Conservation (phyloP, 2,113 vertebrate genomes). For the Hypanus sabinus region DNA sequence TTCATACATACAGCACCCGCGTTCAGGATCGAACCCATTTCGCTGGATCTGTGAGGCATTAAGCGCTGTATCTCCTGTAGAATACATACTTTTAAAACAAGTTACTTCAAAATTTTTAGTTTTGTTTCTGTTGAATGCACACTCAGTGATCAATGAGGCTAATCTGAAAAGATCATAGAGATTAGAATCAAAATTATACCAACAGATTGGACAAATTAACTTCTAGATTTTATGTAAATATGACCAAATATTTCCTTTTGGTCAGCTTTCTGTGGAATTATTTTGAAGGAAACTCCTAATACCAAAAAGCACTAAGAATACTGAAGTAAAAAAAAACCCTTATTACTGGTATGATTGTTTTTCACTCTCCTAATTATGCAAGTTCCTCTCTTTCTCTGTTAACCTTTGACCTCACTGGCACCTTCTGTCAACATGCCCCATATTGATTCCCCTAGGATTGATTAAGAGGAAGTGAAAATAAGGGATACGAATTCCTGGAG, state of each 20-base stretch:
- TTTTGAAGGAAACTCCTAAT: constrained; percentile 19
- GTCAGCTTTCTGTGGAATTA: neutral
- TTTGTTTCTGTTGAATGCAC: neutral
- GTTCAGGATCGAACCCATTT: too few species aligned
- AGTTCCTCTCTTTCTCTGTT: neutral
- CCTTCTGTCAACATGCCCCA: constrained; percentile 26
- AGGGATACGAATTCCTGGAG: constrained; percentile 59
- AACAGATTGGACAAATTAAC: constrained; percentile 34
- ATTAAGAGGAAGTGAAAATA: constrained; percentile 46
- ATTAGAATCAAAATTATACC: constrained; percentile 15
- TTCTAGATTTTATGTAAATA: constrained; percentile 4
- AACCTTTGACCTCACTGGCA: constrained; percentile 25
- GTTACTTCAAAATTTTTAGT: neutral
- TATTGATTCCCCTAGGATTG: constrained; percentile 42
- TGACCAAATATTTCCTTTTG: constrained; percentile 32
- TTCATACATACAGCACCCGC: too few species aligned
- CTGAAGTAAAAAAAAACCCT: neutral
- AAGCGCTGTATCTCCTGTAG: too few species aligned
- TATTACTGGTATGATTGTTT: constrained; percentile 10
- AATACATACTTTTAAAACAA: neutral
- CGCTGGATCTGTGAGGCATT: too few species aligned
- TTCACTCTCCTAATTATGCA: constrained; percentile 26
- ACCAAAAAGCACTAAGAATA: neutral
- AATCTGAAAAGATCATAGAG: neutral
- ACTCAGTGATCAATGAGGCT: neutral